Evolutionary conservation across 2,888 invertebrate genomes (phyloP), one percentile per base, ranked within the genome.

Genomic region (Liopterus haemorrhoidalis): DNA sequence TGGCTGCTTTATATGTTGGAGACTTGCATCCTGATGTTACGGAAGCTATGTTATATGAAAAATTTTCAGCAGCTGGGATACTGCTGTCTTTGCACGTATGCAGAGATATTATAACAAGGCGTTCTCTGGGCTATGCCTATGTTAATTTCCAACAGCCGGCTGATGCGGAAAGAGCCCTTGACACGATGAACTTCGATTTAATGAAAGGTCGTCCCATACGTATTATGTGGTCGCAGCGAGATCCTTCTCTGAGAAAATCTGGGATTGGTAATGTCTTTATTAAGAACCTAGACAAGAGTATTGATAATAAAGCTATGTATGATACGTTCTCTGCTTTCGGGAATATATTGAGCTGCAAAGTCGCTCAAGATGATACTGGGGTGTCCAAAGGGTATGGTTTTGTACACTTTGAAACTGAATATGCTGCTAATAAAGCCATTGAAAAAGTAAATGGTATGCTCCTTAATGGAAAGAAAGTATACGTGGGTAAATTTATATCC

Each of bases 211-310:
- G 92, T 64, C 97, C 97, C 50, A 97, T 99, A 66, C 84, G 99
- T 66, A 99, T 99, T 63, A 99, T 99, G 99, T 99, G 99, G 99
- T 96, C 96, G 54, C 99, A 99, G 72, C 81, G 99, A 61, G 97
- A 99, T 74, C 97, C 97, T 20, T 94, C 95, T 18, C 78, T 97
- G 49, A 82, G 99, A 60, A 93, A 95, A 70, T 97, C 97, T 49
- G 99, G 99, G 46, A 91, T 96, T 54, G 97, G 97, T 47, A 99
- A 99, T 73, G 93, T 99, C 51, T 99, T 99, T 71, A 99, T 99
- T 61, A 99, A 99, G 74, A 99, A 99, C 69, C 73, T 99, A 69
- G 95, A 99, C 69, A 97, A 93, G 71, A 84, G 82, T 55, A 99
- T 99, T 66, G 97, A 99, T 73, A 99, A 97, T 73, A 99, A 99